Evolutionary conservation across 2,113 vertebrate genomes (phyloP).

Genomic region (Scolopax mira): DNA sequence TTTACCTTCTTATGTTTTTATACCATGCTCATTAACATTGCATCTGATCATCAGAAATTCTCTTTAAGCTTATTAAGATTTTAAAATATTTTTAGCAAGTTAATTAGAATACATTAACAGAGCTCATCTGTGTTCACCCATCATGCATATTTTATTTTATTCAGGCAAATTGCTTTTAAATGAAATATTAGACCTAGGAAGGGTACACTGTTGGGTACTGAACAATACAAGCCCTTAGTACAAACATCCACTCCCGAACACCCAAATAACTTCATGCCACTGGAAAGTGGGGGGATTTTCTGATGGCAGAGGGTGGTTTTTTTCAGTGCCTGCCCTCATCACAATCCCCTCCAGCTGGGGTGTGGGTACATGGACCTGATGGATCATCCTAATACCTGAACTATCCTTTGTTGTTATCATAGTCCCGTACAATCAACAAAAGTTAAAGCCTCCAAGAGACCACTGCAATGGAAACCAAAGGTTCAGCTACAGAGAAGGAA

Average conservation of each 20-base stretch:
- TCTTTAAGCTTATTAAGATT: constrained; percentile 70
- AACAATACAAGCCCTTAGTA: constrained; percentile 15
- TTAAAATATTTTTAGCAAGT: constrained; percentile 72
- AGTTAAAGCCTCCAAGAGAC: neutral
- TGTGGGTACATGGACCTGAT: accelerated
- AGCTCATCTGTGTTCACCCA: constrained; percentile 68
- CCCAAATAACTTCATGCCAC: neutral
- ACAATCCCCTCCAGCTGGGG: neutral
- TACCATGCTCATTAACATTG: constrained; percentile 57
- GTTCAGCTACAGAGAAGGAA: neutral
- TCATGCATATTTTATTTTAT: constrained; percentile 69
- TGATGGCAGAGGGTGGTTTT: neutral
- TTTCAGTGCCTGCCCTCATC: neutral
- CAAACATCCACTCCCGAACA: neutral
- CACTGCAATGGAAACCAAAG: neutral
- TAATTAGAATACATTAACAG: constrained; percentile 71
- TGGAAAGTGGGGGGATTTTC: neutral
- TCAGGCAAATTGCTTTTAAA: constrained; percentile 65
- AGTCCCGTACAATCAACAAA: neutral
- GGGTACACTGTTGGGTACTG: neutral
- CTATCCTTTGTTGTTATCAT: neutral
- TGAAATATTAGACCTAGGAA: constrained; percentile 36
- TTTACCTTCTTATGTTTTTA: constrained; percentile 51
- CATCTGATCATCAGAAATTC: constrained; percentile 65
- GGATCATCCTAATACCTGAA: neutral